These are phyloP conservation scores for Vireo altiloquus DNA, from an alignment of 2,113 vertebrate species.

Conservation along the genomic window DNA sequence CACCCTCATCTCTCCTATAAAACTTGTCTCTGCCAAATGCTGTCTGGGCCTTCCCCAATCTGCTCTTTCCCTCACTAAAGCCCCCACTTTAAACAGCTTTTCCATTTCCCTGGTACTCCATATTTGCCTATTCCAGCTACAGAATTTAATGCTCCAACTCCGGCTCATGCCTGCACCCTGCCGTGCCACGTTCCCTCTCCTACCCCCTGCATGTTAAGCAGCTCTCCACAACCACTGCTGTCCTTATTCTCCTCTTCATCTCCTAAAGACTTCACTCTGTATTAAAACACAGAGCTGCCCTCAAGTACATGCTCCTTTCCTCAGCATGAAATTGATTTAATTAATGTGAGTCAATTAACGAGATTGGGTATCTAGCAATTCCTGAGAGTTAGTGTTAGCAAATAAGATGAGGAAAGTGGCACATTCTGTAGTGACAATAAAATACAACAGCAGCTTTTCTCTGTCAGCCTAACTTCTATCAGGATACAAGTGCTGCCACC, in stretches of 20 bases:
- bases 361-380: neutral
- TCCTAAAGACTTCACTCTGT: neutral
- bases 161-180: accelerated
- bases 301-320: neutral
- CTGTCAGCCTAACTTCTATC: neutral
- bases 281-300: neutral
- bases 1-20: neutral
- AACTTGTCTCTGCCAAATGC: neutral
- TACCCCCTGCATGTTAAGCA: neutral
- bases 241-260: neutral
- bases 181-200: accelerated
- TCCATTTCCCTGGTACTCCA: neutral
- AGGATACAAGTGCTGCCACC: neutral
- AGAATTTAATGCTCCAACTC: neutral
- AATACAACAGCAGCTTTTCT: neutral
- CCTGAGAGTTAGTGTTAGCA: neutral
- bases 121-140: neutral
- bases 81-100: neutral
- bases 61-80: neutral
- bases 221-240: neutral
- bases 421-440: neutral
- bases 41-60: neutral
- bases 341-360: conserved; percentile 24
- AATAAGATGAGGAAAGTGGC: neutral
- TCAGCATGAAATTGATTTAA: neutral